Evolutionary conservation across 2,113 vertebrate genomes (phyloP).

Genomic region (Trogon melanurus): DNA sequence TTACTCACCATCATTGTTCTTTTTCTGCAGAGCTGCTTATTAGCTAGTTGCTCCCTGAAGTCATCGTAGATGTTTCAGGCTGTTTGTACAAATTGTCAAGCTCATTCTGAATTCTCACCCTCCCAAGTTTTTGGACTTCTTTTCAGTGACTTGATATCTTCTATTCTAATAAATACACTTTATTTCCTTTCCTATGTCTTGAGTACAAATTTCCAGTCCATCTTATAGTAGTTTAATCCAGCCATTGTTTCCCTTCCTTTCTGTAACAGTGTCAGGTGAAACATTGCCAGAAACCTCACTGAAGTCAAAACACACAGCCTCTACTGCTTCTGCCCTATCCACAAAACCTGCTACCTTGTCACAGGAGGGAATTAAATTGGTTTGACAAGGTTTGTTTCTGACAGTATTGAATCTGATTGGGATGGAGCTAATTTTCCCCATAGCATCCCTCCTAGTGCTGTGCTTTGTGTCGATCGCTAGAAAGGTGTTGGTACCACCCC

Average conservation of each 20-base stretch:
- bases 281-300: not conserved
- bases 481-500: not conserved
- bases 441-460: not conserved
- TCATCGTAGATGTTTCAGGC: not conserved
- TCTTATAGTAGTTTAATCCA: not conserved
- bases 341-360: not conserved
- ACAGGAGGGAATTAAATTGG: not conserved
- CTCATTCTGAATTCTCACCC: not conserved
- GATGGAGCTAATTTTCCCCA: not conserved
- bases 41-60: not conserved
- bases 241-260: not conserved
- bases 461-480: not conserved
- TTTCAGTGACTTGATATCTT: not conserved
- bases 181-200: not conserved
- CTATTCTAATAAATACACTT: not conserved
- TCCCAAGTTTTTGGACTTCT: not conserved
- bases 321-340: not conserved
- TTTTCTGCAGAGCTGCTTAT: not conserved
- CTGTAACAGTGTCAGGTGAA: not conserved
- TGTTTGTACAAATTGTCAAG: not conserved
- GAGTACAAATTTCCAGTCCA: not conserved
- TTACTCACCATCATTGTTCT: not conserved
- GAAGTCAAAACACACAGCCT: not conserved
- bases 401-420: not conserved
- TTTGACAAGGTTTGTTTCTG: conserved; percentile 5